Conservation (phyloP, 1,140 invertebrate genomes). For the Daktulosphaira vitifoliae region DNA sequence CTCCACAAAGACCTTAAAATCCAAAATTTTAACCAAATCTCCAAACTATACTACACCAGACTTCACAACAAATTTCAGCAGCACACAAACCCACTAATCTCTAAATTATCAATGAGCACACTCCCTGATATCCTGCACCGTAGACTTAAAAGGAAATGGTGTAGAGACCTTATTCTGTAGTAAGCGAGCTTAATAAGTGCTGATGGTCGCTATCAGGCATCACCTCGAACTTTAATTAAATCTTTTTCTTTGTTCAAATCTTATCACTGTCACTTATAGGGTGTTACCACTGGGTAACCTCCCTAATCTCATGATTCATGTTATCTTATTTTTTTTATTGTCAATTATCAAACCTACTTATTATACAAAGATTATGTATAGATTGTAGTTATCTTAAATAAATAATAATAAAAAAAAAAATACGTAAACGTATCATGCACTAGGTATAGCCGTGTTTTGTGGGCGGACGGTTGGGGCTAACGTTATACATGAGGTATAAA, state of each 20-base stretch:
- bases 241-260: too few relatives aligned
- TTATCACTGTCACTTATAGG: neutral
- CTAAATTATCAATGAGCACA: neutral
- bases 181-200: too few relatives aligned
- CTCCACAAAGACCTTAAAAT: constrained; percentile 1
- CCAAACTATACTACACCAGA: neutral
- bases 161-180: neutral
- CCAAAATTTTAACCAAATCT: neutral
- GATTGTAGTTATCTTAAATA: too few relatives aligned
- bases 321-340: neutral
- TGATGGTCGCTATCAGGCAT: too few relatives aligned
- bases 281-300: neutral
- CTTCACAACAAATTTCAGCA: neutral
- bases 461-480: too few relatives aligned
- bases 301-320: neutral
- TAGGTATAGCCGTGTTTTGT: too few relatives aligned
- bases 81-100: neutral
- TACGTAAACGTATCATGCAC: too few relatives aligned
- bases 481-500: too few relatives aligned
- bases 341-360: too few relatives aligned
- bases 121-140: neutral
- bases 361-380: too few relatives aligned
- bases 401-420: too few relatives aligned
- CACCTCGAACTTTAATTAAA: too few relatives aligned
- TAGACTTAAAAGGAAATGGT: neutral